Conservation (phyloP, 2,888 invertebrate genomes). For the Lasioglossum calceatum region DNA sequence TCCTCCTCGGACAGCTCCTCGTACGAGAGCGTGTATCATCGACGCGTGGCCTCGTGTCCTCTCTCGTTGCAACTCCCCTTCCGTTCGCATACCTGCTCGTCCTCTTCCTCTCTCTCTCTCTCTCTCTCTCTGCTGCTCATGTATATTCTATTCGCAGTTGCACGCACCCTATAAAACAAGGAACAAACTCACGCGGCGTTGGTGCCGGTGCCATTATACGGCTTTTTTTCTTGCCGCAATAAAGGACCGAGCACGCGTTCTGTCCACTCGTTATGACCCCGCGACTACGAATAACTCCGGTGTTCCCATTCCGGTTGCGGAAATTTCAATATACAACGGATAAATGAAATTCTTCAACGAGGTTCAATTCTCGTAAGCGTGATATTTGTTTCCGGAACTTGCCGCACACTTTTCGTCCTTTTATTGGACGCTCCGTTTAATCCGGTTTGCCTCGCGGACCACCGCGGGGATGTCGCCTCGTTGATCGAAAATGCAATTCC, state of each 20-base stretch:
- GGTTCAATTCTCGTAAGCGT: neutral
- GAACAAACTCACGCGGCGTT: constrained; percentile 63
- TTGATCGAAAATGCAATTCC: neutral
- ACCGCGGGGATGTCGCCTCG: neutral
- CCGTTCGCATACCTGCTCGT: constrained; percentile 50
- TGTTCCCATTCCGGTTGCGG: constrained; percentile 48
- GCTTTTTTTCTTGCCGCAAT: constrained; percentile 66
- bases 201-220: constrained; percentile 53
- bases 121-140: constrained; percentile 67
- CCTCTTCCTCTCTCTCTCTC: neutral
- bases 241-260: constrained; percentile 35
- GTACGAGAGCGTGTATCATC: constrained; percentile 66
- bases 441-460: neutral
- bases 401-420: neutral
- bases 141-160: constrained; percentile 79
- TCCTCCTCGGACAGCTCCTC: constrained; percentile 50
- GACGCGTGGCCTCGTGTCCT: constrained; percentile 53
- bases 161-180: constrained; percentile 76
- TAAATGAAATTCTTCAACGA: constrained; percentile 46
- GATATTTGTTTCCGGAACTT: constrained; percentile 12
- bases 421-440: neutral
- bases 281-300: constrained; percentile 27
- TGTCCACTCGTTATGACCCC: constrained; percentile 49
- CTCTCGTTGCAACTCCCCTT: constrained; percentile 58
- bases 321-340: constrained; percentile 71